Evolutionary conservation across 2,113 vertebrate genomes (phyloP), one percentile per base, ranked within the genome.

Genomic region (Neolamprologus falcicula): DNA sequence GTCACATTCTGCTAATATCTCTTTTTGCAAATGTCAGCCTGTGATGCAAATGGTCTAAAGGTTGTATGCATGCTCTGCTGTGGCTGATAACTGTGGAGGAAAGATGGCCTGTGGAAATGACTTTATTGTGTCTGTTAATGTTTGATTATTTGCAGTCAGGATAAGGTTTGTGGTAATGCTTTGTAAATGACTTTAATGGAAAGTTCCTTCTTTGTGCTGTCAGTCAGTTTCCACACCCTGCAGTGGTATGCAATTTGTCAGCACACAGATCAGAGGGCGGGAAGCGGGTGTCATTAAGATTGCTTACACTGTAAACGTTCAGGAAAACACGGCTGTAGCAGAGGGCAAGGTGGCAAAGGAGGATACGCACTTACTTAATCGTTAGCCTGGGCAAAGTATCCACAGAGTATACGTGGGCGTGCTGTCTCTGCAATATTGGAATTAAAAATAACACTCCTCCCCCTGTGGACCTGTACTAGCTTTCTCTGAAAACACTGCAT

Each of bases 391-490:
- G 61, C 88, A 79, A 78, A 52, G 16, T 47, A 4, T 50, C 76
- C 55, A 84, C 61, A 92, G 84, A 88, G 4, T 11, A 3, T 2
- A 17, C 53, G 83, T 42, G 59, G 82, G 26, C 1, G 33, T 88
- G 93, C 86, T 89, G 66, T 42, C 66, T 88, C 90, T 88, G 93
- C 93, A 89, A 26, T 80, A 82, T 92, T 57, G 45, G 68, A 87
- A 92, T 93, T 92, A 92, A 90, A 88, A 85, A 93, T 87, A 95
- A 95, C 93, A 92, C 13, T 78, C 82, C 92, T 89, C 88, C 93
- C 78, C 54, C 33, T 45, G 54, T 28, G 73, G 71, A 83, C 26
- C 61, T 24, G 6, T 45, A 28, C 45, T 78, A 47, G 59, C 55
- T 68, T 90, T 6, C 63, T 35, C 26, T 21, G 54, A 76, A 82